Evolutionary conservation across 2,113 vertebrate genomes (phyloP).

Genomic region (Myxocyprinus asiaticus): DNA sequence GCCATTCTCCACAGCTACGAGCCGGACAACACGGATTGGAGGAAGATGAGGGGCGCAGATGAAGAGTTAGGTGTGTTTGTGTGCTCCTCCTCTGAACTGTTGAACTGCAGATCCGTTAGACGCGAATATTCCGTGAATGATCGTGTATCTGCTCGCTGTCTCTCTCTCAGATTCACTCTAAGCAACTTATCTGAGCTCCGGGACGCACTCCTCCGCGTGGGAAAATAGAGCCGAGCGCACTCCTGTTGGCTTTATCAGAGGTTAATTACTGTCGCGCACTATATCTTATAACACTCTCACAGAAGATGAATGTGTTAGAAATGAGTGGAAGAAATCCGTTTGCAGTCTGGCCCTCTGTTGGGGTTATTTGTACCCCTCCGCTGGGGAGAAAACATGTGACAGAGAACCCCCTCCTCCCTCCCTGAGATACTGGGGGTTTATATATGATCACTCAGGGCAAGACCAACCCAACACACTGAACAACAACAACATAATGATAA

Average conservation of each 20-base stretch:
- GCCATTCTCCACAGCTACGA: constrained; percentile 68
- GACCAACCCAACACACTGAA: constrained; percentile 36
- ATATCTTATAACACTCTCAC: too few relatives aligned
- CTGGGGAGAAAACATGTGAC: constrained; percentile 27
- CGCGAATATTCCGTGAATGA: not conserved
- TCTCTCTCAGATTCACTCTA: constrained; percentile 24
- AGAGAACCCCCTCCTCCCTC: constrained; percentile 48
- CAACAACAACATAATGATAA: constrained; percentile 25
- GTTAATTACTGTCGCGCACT: too few relatives aligned
- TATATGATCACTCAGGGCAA: constrained; percentile 15
- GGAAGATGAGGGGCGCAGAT: too few relatives aligned
- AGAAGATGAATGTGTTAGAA: not conserved
- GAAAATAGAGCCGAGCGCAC: constrained; percentile 69
- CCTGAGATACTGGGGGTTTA: constrained; percentile 3
- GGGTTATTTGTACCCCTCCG: constrained; percentile 66
- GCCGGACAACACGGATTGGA: too few relatives aligned
- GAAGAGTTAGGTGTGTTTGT: too few relatives aligned
- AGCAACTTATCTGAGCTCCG: too few relatives aligned
- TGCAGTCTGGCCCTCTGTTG: not conserved
- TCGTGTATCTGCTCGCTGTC: constrained; percentile 33
- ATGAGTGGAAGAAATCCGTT: too few relatives aligned
- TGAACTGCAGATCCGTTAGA: constrained; percentile 31
- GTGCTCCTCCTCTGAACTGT: too few relatives aligned
- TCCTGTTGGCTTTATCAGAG: not conserved
- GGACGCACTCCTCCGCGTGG: constrained; percentile 69